Conservation (phyloP, 2,888 invertebrate genomes). For the Ophion ventricosus region DNA sequence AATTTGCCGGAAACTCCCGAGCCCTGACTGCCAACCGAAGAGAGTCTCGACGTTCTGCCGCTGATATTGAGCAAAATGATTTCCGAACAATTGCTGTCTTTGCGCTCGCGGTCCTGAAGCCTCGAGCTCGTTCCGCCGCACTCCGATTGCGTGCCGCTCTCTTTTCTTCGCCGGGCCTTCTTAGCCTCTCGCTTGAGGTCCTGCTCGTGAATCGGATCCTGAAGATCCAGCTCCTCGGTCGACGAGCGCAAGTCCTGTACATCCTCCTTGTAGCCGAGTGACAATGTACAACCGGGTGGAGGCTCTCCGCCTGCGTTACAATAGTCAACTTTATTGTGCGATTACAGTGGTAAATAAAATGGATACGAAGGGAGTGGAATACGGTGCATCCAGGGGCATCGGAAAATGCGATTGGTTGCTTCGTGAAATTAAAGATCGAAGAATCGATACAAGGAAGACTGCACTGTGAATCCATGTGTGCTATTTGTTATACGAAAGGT, state of each 20-base stretch:
- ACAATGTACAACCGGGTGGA: conserved; percentile 78
- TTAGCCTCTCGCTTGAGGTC: conserved; percentile 79
- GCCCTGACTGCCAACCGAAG: conserved; percentile 92
- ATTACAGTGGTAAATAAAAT: no score
- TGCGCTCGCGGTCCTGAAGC: conserved; percentile 86
- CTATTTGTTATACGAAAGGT: no score
- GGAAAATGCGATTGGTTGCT: no score
- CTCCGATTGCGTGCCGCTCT: conserved; percentile 81
- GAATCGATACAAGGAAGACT: no score
- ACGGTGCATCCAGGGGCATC: no score
- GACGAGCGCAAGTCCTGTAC: conserved; percentile 93
- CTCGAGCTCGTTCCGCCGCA: conserved; percentile 81
- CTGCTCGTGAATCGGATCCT: conserved; percentile 86
- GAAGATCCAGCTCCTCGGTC: conserved; percentile 94
- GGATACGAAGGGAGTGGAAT: no score
- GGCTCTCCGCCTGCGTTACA: conserved; percentile 79
- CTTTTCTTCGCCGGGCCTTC: conserved; percentile 80
- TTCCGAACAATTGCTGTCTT: conserved; percentile 91
- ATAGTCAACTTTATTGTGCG: no score
- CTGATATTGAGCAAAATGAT: conserved; percentile 88
- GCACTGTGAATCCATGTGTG: no score
- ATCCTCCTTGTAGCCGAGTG: conserved; percentile 87
- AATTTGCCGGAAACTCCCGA: conserved; percentile 85
- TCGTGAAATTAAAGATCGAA: no score
- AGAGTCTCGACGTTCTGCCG: conserved; percentile 92